Conservation (phyloP, 2,113 vertebrate species). For the Calyptomena viridis region DNA sequence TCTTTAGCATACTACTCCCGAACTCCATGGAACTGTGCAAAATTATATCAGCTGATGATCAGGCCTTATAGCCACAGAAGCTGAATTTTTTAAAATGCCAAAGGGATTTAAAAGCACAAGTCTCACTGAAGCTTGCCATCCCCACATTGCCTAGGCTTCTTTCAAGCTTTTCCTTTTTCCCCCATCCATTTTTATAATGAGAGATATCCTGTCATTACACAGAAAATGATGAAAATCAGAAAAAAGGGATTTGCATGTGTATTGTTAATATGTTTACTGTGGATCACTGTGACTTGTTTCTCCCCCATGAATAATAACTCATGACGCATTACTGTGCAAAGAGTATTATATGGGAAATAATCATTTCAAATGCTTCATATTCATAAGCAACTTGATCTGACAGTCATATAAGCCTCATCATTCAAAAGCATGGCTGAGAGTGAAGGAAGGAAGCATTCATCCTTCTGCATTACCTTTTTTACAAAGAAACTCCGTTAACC, state of each 20-base stretch:
- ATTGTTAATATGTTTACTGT: neutral
- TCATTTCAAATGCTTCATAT: constrained; percentile 44
- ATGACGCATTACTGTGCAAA: neutral
- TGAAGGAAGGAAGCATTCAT: neutral
- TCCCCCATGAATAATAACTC: neutral
- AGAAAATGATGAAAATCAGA: neutral
- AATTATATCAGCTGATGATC: neutral
- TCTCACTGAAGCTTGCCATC: neutral
- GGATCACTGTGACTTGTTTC: neutral
- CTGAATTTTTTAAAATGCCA: neutral
- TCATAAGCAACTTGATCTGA: constrained; percentile 33
- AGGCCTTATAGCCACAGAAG: neutral
- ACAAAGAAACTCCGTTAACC: neutral
- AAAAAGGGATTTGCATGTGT: neutral
- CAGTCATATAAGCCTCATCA: neutral
- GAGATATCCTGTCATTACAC: neutral
- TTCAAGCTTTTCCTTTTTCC: neutral
- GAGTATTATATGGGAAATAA: neutral
- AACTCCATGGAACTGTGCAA: neutral
- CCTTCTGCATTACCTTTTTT: neutral
- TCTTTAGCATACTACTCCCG: neutral
- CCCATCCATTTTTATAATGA: neutral
- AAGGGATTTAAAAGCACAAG: neutral
- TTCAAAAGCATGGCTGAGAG: neutral
- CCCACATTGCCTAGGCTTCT: neutral